Percentiles rank a stretch among this genome's conserved stretches.
These are phyloP conservation scores for Heterotis niloticus DNA, from an alignment of 2,113 vertebrate species.

Conservation along the genomic window DNA sequence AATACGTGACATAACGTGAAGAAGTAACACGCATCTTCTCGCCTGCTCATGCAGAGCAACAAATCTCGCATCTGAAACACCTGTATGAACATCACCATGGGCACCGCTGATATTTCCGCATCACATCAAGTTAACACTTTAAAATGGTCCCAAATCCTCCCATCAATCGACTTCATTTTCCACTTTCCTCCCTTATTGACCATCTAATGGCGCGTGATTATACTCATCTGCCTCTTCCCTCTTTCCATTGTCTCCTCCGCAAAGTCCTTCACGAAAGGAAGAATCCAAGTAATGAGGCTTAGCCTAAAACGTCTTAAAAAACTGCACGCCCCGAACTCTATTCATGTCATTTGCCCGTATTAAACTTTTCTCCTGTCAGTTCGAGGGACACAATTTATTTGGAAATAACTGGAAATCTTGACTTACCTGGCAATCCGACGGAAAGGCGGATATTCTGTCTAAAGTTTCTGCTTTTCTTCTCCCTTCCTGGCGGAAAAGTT, in stretches of 20 bases:
- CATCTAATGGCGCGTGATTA: no score
- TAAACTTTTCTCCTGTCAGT: no score
- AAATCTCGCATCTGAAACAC: no score
- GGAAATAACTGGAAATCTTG: background rate
- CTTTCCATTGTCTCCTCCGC: no score
- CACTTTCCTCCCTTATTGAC: background rate
- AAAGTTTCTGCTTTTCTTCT: conserved; percentile 9
- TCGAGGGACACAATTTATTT: no score
- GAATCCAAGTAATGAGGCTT: no score
- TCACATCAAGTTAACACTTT: no score
- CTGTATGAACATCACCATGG: background rate
- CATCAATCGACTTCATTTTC: background rate
- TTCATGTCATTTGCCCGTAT: background rate
- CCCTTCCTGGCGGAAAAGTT: background rate
- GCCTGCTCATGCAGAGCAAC: background rate
- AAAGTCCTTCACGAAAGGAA: no score
- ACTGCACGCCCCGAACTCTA: background rate
- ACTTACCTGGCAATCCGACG: conserved; percentile 25
- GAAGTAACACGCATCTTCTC: background rate
- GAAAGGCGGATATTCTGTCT: background rate
- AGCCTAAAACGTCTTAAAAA: background rate
- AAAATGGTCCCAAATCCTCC: no score
- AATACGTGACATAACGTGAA: no score
- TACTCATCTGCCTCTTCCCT: no score
- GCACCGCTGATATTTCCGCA: background rate